A percentile compares a stretch with the other conserved stretches of the same genome.
Conservation (phyloP, 2,113 vertebrate species). For the Tinamus guttatus region DNA sequence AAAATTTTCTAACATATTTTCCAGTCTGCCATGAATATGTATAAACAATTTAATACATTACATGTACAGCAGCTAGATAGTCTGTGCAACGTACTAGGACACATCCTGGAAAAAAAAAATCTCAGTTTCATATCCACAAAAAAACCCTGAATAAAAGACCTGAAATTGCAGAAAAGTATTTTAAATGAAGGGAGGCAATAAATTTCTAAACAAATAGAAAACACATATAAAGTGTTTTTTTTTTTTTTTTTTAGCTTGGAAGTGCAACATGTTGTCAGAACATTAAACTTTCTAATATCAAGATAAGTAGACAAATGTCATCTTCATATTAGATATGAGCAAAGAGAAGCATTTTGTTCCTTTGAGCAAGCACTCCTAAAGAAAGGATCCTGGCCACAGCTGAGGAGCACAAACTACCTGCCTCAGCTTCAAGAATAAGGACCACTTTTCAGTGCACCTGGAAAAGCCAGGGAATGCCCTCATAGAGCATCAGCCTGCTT, state of each 20-base stretch:
- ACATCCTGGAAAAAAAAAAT: background rate
- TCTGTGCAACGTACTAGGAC: background rate
- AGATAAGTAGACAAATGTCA: background rate
- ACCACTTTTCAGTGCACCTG: background rate
- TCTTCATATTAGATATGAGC: background rate
- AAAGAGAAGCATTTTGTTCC: background rate
- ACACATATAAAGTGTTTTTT: background rate
- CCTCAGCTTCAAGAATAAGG: background rate
- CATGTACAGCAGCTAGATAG: background rate
- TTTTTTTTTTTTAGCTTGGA: background rate
- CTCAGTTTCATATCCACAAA: background rate
- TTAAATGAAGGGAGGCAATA: background rate
- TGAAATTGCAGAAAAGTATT: background rate
- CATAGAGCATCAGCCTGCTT: fast-evolving
- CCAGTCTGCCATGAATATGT: background rate
- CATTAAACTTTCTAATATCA: background rate
- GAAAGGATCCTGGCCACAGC: background rate
- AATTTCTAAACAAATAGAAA: background rate
- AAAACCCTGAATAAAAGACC: background rate
- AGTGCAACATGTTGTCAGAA: background rate
- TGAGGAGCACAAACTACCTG: background rate
- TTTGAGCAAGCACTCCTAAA: background rate
- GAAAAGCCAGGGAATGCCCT: background rate
- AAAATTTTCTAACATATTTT: background rate
- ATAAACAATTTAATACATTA: background rate